Conservation (phyloP, 2,113 vertebrate species). For the Motacilla alba region DNA sequence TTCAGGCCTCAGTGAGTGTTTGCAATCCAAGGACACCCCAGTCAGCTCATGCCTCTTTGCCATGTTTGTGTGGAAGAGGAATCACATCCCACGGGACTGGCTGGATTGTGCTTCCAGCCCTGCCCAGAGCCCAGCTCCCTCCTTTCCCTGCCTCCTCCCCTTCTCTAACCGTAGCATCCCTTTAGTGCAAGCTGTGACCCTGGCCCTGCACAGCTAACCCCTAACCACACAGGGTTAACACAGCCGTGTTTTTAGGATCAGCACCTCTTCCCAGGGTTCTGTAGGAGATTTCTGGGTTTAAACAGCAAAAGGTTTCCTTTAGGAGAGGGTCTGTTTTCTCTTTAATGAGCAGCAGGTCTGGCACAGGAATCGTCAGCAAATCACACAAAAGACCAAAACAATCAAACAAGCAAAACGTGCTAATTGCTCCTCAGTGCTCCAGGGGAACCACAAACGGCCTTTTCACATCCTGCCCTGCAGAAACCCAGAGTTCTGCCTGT, state of each 20-base stretch:
- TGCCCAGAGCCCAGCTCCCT: neutral
- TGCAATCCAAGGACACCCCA: neutral
- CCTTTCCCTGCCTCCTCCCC: neutral
- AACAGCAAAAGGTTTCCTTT: neutral
- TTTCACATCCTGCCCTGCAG: neutral
- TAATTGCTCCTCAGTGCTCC: neutral
- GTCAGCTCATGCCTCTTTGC: neutral
- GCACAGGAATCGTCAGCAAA: neutral
- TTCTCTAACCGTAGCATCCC: neutral
- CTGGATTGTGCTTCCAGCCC: neutral
- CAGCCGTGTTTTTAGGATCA: neutral
- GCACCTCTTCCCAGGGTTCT: neutral
- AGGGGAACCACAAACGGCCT: neutral
- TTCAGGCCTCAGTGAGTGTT: neutral
- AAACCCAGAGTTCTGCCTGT: neutral
- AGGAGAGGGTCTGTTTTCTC: neutral
- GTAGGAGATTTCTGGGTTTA: neutral
- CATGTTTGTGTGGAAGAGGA: neutral
- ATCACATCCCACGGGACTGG: neutral
- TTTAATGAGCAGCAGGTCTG: neutral
- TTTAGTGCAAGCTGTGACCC: neutral
- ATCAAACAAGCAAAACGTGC: neutral
- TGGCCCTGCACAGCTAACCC: neutral
- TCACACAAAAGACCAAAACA: neutral
- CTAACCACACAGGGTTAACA: neutral